Evolutionary conservation across 2,888 invertebrate genomes (phyloP).

Genomic region (Drosophila peninsularis): DNA sequence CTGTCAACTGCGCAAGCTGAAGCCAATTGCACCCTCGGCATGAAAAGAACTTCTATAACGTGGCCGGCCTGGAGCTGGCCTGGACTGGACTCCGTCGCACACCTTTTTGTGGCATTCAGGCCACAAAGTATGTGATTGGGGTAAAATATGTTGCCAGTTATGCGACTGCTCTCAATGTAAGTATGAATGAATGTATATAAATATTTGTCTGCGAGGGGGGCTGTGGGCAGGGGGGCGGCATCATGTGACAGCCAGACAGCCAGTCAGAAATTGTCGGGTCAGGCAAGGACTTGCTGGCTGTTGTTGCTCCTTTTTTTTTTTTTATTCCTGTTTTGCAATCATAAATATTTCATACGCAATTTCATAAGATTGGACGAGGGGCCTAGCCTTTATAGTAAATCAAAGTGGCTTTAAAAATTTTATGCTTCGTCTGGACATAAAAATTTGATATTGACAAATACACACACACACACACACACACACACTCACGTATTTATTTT

Average conservation of each 20-base stretch:
- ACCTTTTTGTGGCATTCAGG: slow-evolving; percentile 40
- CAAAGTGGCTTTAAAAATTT: slow-evolving; percentile 70
- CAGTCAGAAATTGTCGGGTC: slow-evolving; percentile 31
- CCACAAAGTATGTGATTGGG: slow-evolving; percentile 58
- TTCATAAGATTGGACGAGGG: slow-evolving; percentile 50
- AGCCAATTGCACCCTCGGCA: background rate
- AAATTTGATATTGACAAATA: slow-evolving; percentile 48
- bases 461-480: background rate
- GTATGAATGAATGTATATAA: slow-evolving; percentile 8
- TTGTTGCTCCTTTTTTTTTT: slow-evolving; percentile 7
- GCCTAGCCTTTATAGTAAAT: slow-evolving; percentile 45
- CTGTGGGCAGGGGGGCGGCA: background rate
- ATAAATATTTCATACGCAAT: slow-evolving; percentile 73
- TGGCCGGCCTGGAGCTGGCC: background rate
- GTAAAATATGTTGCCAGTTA: slow-evolving; percentile 51
- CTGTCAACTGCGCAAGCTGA: background rate
- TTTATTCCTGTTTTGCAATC: slow-evolving; percentile 35
- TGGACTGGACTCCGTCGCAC: slow-evolving; percentile 4
- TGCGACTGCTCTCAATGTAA: slow-evolving; percentile 36
- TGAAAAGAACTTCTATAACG: background rate
- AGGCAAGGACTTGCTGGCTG: background rate
- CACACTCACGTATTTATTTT: slow-evolving; percentile 21
- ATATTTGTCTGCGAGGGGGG: slow-evolving; percentile 12
- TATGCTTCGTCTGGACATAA: slow-evolving; percentile 51
- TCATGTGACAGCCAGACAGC: slow-evolving; percentile 12